Evolutionary conservation across 1,140 invertebrate genomes (phyloP), one percentile per base, ranked within the genome.

Genomic region (Bombus breviceps): DNA sequence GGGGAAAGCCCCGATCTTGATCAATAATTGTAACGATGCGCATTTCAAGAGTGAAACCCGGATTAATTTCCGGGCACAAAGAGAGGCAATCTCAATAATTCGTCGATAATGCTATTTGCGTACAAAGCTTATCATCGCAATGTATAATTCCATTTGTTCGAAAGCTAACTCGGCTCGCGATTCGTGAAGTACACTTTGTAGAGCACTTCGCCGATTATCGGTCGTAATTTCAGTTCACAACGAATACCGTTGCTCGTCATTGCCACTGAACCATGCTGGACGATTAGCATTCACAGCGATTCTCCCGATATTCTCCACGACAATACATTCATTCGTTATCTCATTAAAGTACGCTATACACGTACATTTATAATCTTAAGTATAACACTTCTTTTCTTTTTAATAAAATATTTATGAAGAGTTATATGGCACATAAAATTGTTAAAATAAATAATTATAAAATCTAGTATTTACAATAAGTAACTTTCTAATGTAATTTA

Each of bases 221-320:
- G 78, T 43, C 75, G 86, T 92, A 93, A 92, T 92, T 91, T 91
- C 71, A 78, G 73, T 43, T 84, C 59, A 22, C 15, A 13, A 90
- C 86, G 82, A 71, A 77, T 77, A 74, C 73, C 72, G 72, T 81
- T 25, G 77, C 72, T 73, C 59, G 69, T 41, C 41, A 57, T 39
- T 69, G 37, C 28, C 37, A 43, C 39, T 72, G 57, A 53, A 68
- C 47, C 57, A 71, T 32, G 22, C 18, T 22, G 59, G 69, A 59
- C 28, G 59, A 75, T 74, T 74, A 82, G 43, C 72, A 32, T 43
- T 34, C 59, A 25, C 18, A 22, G 28, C 28, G 53, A 32, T 74
- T 80, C 18, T 53, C 18, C 47, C 1, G 47, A 53, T 53, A 53
- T 22, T 72, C 25, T 72, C 41, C 18, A 37, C 34, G 13, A 25